Evolutionary conservation across 1,140 invertebrate species (phyloP), one percentile per base, ranked within the genome.

Genomic region (Ceratina japonica): DNA sequence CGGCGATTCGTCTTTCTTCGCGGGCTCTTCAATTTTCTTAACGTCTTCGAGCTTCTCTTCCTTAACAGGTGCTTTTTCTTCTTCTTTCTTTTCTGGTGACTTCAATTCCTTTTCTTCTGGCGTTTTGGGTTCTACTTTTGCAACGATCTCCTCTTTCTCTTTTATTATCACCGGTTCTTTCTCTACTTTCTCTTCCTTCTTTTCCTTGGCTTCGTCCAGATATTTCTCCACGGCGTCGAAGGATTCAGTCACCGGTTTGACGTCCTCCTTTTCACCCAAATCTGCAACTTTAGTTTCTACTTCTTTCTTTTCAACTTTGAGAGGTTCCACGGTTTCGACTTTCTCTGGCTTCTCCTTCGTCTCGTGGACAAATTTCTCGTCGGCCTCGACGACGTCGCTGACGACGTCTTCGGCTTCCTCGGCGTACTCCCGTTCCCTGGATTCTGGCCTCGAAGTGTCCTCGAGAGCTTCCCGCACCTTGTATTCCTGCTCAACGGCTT

Each of bases 401-500:
- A 69, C 75, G 10, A 89, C 82, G 71, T 90, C 90, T 80, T 92
- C 90, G 18, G 85, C 83, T 85, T 92, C 90, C 78, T 91, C 88
- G 0, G 83, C 74, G 15, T 90, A 86, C 59, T 87, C 87, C 20
- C 83, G 89, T 75, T 70, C 88, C 69, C 27, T 86, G 69, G 49
- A 69, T 10, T 84, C 65, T 58, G 63, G 63, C 72, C 86, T 77
- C 20, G 63, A 3, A 15, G 56, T 59, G 76, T 82, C 22, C 74
- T 81, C 44, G 49, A 84, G 37, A 27, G 81, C n/a, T 18, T 85
- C 87, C 3, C 52, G 54, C 13, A 92, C 88, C 85, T 91, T 92
- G 61, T 91, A 92, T 68, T 92, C 91, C 52, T 91, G 88, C 70
- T 91, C 91, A 44, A 92, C 90, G 7, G 88, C 89, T 76, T 92